Evolutionary conservation across 2,888 invertebrate species (phyloP), one percentile per base, ranked within the genome.

Genomic region (Conus canariensis): DNA sequence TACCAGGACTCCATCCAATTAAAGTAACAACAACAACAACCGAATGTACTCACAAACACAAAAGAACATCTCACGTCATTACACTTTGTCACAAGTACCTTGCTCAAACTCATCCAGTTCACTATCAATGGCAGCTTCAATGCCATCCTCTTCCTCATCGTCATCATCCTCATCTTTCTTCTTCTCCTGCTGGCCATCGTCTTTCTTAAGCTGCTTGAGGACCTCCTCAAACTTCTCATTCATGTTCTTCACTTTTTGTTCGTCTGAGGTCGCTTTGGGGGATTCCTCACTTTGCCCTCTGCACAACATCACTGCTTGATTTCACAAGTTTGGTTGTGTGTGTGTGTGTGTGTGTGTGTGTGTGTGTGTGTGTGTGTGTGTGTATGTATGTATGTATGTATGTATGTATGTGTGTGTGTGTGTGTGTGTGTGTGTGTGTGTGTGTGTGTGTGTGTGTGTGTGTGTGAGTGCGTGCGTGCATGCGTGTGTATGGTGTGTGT

Each of bases 101-200:
- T 59, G 19, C 56, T 89, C 89, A 89, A 89, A 89, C 59, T 89
- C 89, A 7, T 85, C 56, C 74, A 89, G 14, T 12, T 56, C 85
- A n/a, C 45, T 74, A 12, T 70, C 74, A n/a, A 85, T 74, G 30
- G 83, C 74, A 19, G 70, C 89, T 16, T 85, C 89, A 3, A 85
- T 3, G 16, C 4, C 22, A 14, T 22, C 82, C 8, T 30, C 70
- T 10, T 30, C 70, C 30, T 58, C 74, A 9, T 87, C 74, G 14
- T 56, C 74, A 0, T 70, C 87, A 14, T 74, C 56, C 70, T 56
- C 19, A 22, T 60, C 30, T 12, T 85, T 58, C 58, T 45, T 0
- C 58, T 58, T 56, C 82, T 58, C 8, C 22, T 22, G 82, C 19
- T 22, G 19, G 8, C 9, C 25, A 56, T n/a, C 56, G 12, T 45